A percentile compares a stretch with the other conserved stretches of the same genome.
These are phyloP conservation scores for Muschampia plurimacula DNA, from an alignment of 2,888 invertebrate genomes.

Conservation along the genomic window DNA sequence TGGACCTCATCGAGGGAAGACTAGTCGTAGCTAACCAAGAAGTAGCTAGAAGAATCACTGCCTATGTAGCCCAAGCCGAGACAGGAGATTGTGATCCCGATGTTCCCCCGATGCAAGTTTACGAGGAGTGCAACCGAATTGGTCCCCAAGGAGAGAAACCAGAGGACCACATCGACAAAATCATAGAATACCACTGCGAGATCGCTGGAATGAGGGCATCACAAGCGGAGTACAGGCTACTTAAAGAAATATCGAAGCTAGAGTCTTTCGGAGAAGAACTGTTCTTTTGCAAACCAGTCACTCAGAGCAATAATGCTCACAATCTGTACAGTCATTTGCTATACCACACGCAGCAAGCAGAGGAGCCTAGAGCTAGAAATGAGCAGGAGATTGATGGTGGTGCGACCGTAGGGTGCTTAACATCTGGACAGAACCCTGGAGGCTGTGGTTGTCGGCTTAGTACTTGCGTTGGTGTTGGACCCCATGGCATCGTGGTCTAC, in stretches of 20 bases:
- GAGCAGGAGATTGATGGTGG: conserved; percentile 78
- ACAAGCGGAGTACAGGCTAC: conserved; percentile 93
- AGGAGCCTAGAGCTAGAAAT: conserved; percentile 71
- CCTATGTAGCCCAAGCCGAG: conserved; percentile 91
- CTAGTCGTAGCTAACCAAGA: conserved; percentile 89
- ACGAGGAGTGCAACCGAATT: conserved; percentile 87
- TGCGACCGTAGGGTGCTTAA: conserved; percentile 77
- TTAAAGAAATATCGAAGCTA: conserved; percentile 92
- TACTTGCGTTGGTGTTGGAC: conserved; percentile 91
- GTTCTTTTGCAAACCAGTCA: conserved; percentile 89
- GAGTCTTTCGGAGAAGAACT: conserved; percentile 94
- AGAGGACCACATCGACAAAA: conserved; percentile 87
- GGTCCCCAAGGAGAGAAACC: conserved; percentile 87
- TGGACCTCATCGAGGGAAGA: conserved; percentile 90
- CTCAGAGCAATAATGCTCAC: conserved; percentile 87
- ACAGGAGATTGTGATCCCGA: conserved; percentile 89
- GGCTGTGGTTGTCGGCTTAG: conserved; percentile 81
- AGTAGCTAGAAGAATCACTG: conserved; percentile 89
- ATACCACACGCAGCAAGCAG: conserved; percentile 86
- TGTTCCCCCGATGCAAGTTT: conserved; percentile 85
- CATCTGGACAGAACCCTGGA: conserved; percentile 72
- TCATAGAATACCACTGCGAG: conserved; percentile 87
- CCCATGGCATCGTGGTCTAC: conserved; percentile 92
- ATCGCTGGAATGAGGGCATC: conserved; percentile 88
- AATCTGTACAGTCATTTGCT: conserved; percentile 91